Percentiles rank a stretch among this genome's conserved stretches.
Evolutionary conservation across 2,113 vertebrate species (phyloP).

Genomic region (Vulpes lagopus): DNA sequence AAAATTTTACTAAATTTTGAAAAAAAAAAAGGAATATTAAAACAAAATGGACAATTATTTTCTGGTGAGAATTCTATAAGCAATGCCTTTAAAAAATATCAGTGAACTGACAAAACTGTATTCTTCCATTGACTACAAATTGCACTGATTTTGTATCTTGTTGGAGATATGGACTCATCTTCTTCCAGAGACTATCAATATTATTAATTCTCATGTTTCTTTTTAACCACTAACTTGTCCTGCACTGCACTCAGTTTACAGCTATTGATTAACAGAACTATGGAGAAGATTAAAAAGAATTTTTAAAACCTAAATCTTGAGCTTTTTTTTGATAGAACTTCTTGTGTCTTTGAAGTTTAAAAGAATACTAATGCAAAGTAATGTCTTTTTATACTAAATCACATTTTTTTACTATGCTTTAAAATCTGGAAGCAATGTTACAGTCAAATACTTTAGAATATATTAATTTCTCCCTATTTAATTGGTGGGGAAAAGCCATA

Average conservation of each 20-base stretch:
- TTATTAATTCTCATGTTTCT: slow-evolving; percentile 33
- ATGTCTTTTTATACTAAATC: background rate
- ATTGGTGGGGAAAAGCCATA: background rate
- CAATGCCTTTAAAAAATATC: background rate
- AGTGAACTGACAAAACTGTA: background rate
- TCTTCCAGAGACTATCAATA: background rate
- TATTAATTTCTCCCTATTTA: background rate
- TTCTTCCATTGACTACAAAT: background rate
- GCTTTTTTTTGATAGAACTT: background rate
- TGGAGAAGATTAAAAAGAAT: slow-evolving; percentile 64
- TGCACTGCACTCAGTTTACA: background rate
- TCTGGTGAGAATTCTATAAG: background rate
- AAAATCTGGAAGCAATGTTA: background rate
- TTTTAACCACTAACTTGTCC: slow-evolving; percentile 26
- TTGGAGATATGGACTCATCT: background rate
- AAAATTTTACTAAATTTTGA: background rate
- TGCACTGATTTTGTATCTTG: background rate
- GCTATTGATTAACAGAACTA: slow-evolving; percentile 49
- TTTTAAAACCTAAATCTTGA: slow-evolving; percentile 50
- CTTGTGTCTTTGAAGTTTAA: slow-evolving; percentile 52
- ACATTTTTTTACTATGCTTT: background rate
- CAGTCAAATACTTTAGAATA: background rate
- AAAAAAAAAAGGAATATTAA: background rate
- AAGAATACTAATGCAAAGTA: slow-evolving; percentile 54
- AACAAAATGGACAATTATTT: background rate